These are phyloP conservation scores for Rhadina sibilatrix DNA, from an alignment of 2,113 vertebrate species.

Conservation along the genomic window DNA sequence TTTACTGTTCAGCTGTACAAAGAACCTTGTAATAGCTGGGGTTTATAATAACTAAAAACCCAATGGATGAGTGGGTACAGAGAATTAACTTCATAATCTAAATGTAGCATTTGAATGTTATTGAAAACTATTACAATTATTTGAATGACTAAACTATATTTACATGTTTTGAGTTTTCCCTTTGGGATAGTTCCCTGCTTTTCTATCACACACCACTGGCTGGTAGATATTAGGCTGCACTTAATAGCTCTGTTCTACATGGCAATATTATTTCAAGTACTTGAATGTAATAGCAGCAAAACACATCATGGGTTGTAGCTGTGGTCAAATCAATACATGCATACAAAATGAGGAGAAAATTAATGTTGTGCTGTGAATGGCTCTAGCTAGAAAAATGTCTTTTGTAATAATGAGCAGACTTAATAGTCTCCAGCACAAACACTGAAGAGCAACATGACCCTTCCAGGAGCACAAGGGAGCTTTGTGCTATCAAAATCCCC, in stretches of 20 bases:
- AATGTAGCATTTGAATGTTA: neutral
- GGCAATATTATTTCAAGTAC: neutral
- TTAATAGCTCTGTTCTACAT: conserved; percentile 14
- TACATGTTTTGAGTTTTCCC: conserved; percentile 5
- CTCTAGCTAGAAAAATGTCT: neutral
- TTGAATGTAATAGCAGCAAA: neutral
- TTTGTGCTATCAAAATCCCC: neutral
- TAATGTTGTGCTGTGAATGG: neutral
- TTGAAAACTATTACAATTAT: conserved; percentile 32
- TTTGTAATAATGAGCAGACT: neutral
- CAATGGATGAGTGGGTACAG: neutral
- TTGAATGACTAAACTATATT: conserved; percentile 16
- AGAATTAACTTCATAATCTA: conserved; percentile 25
- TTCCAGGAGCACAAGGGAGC: neutral
- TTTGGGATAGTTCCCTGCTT: neutral
- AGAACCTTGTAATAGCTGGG: neutral
- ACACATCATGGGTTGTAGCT: neutral
- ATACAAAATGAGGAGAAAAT: conserved; percentile 18
- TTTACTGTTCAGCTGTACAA: neutral
- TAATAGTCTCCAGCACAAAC: neutral
- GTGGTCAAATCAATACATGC: neutral
- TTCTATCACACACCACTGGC: neutral
- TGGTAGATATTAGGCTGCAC: neutral
- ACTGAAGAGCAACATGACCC: neutral
- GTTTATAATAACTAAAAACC: neutral